Evolutionary conservation across 2,888 invertebrate species (phyloP), one percentile per base, ranked within the genome.

Genomic region (Drosophila antonietae): DNA sequence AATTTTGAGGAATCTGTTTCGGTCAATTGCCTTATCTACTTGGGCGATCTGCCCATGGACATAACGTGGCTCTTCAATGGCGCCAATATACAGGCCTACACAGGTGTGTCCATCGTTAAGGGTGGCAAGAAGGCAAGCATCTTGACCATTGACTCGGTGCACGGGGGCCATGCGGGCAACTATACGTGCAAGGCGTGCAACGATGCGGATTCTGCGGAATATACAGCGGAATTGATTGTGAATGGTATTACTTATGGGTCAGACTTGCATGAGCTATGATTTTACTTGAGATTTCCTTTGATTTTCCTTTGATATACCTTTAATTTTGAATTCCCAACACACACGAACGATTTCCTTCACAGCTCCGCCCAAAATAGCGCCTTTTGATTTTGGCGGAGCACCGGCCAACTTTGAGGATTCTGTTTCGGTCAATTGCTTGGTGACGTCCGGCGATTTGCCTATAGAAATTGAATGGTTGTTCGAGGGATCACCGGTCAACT

Each of bases 281-380:
- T 56, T 62, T 69, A 57, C 62, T 41, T 62, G 41, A 51, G 14
- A 6, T n/a, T 41, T 72, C 49, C 7, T 51, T 68, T 63, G 46
- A 35, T 68, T 83, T 57, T 52, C 43, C 46, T 46, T 6, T 28
- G 5, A 6, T 53, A 5, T 75, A 70, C 46, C 9, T 52, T 67
- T 63, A 43, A 31, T 69, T 23, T 23, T 28, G 4, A 3, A 28
- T 44, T 57, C 18, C 10, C 28, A 3, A 33, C 20, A 51, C 23
- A 28, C 56, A 60, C 44, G 28, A 5, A 37, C 14, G n/a, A 58
- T n/a, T 35, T 18, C 28, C 18, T n/a, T 10, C 68, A 63, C 73
- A 97, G 97, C 95, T 94, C 94, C 95, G 91, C 97, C 97, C 73
- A 95, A 96, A 94, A 95, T 96, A 91, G 94, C 94, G 88, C 95